Conservation (phyloP, 1,140 invertebrate genomes). For the Ridgeia piscesae region DNA sequence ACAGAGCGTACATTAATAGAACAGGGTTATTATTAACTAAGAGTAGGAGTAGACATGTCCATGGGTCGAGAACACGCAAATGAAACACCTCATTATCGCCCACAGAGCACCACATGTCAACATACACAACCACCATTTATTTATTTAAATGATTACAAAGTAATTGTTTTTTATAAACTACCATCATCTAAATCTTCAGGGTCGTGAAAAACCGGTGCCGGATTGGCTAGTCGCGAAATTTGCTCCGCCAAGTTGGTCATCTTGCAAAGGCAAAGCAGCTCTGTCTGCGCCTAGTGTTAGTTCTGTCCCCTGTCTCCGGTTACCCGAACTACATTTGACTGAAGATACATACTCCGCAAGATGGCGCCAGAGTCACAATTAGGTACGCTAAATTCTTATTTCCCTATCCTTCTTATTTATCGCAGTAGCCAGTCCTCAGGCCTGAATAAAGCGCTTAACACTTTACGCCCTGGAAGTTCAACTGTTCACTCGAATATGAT, state of each 20-base stretch:
- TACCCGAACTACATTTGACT: background rate
- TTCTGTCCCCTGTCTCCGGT: background rate
- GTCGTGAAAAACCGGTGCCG: slow-evolving; percentile 42
- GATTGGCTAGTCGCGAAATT: slow-evolving; percentile 40
- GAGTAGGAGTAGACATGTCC: background rate
- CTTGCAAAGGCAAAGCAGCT: background rate
- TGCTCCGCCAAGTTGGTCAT: slow-evolving; percentile 38
- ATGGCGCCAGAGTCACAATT: background rate
- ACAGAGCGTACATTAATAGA: background rate
- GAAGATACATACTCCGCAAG: too few relatives aligned
- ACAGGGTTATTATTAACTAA: slow-evolving; percentile 11
- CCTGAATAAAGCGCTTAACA: too few relatives aligned
- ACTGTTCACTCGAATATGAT: too few relatives aligned
- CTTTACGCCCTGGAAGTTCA: too few relatives aligned
- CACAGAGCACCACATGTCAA: background rate
- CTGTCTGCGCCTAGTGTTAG: background rate
- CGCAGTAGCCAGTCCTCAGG: too few relatives aligned
- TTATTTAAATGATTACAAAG: background rate
- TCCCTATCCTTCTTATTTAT: too few relatives aligned
- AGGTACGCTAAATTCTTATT: too few relatives aligned
- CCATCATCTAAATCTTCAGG: slow-evolving; percentile 44
- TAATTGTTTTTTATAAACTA: slow-evolving; percentile 7
- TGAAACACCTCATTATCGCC: background rate
- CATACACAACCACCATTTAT: slow-evolving; percentile 3
- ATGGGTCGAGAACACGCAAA: background rate